A percentile compares a stretch with the other conserved stretches of the same genome.
Evolutionary conservation across 2,797 vertebrate genomes (phyloP).

Genomic region (Okamejei kenojei): DNA sequence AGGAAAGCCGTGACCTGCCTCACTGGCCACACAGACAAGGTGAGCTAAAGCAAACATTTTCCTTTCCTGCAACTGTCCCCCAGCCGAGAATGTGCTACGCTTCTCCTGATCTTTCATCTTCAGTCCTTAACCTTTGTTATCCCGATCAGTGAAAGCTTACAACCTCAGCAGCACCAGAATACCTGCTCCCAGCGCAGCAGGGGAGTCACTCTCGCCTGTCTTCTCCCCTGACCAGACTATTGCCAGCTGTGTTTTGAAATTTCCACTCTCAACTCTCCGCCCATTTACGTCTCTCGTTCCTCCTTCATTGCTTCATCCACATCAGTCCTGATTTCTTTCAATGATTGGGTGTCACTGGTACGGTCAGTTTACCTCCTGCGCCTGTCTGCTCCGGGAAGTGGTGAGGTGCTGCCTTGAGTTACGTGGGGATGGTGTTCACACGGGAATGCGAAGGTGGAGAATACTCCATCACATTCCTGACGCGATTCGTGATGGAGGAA

Average conservation of each 20-base stretch:
- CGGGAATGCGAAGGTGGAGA: too few species aligned
- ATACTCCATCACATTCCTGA: too few species aligned
- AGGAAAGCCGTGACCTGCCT: conserved; percentile 79
- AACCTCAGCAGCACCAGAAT: neutral
- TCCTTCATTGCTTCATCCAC: too few species aligned
- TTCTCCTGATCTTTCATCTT: too few species aligned
- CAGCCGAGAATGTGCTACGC: neutral
- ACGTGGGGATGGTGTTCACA: too few species aligned
- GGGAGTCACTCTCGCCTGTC: neutral
- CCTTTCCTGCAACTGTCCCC: neutral
- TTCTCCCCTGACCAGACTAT: neutral
- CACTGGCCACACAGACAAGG: conserved; percentile 79
- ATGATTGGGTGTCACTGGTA: too few species aligned
- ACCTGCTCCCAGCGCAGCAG: neutral
- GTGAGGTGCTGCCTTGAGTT: too few species aligned
- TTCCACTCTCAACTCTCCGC: neutral
- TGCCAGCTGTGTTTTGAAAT: neutral
- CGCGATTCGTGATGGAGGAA: too few species aligned
- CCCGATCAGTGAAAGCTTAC: neutral
- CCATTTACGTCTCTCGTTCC: neutral
- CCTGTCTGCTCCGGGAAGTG: too few species aligned
- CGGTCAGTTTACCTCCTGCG: too few species aligned
- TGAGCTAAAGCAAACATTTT: conserved; percentile 44
- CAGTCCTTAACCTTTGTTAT: neutral
- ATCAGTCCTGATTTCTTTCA: neutral